Evolutionary conservation across 2,888 invertebrate species (phyloP), one percentile per base, ranked within the genome.

Genomic region (Microchrysa polita): DNA sequence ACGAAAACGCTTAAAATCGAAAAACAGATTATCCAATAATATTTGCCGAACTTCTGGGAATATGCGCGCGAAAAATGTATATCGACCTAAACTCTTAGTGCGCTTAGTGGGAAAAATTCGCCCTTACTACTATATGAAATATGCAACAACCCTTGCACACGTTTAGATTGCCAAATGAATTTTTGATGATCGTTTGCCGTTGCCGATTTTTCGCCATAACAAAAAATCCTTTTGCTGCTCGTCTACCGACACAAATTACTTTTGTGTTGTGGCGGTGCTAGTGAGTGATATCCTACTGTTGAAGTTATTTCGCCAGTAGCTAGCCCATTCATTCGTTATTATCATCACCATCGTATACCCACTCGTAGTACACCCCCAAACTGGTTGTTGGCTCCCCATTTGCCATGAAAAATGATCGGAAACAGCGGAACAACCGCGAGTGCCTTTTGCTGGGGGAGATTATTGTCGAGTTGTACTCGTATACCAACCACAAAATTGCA

Each of bases 101-200:
- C 55, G 69, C 69, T 69, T 69, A 55, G 57, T 40, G 55, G 27
- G 69, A 69, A 73, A 63, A 73, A 73, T 65, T n/a, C n/a, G 65
- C 67, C 73, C 65, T 74, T 73, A 73, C 75, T 76, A 75, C 74
- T n/a, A n/a, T 59, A 76, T 80, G 78, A 83, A 84, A 83, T 82
- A 84, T 84, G 82, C 81, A 84, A 79, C 79, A 80, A 80, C 81
- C 81, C 83, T 84, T 83, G 83, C 84, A 83, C 84, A 83, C 83
- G 84, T 82, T 84, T 84, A 84, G 84, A 84, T 84, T 84, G 83
- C 82, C 80, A 82, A 82, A 83, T 84, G 82, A 84, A 84, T 84
- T 82, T 84, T 84, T 84, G 77, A 83, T 82, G 79, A 78, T 75
- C 79, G 77, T 79, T 72, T 74, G 4, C 65, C 18, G 65, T 42